Percentiles rank a stretch among this genome's conserved stretches.
Conservation (phyloP, 37 sponge, comb jelly and placozoan species). For the Halichondria panicea region DNA sequence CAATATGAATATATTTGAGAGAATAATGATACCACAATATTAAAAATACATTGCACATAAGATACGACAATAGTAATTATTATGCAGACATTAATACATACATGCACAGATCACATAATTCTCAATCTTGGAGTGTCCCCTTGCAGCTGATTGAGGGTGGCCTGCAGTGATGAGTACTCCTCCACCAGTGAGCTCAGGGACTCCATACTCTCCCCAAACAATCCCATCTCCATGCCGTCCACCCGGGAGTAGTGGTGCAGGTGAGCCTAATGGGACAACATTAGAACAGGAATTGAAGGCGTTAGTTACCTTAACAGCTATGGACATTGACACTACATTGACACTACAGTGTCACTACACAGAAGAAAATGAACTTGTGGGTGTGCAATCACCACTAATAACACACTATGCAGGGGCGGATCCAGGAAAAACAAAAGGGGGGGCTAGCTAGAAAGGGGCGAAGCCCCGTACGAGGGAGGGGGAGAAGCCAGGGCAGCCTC, state of each 20-base stretch:
- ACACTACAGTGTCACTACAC: background rate
- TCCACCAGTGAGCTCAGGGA: slow-evolving; percentile 72
- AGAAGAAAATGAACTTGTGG: too few relatives aligned
- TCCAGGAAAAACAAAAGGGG: too few relatives aligned
- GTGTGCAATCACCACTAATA: too few relatives aligned
- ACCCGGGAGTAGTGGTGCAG: slow-evolving; percentile 93
- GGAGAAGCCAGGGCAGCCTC: too few relatives aligned
- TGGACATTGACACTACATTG: background rate
- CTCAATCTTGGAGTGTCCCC: slow-evolving; percentile 37
- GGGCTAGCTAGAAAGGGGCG: too few relatives aligned
- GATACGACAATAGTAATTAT: too few relatives aligned
- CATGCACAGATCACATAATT: slow-evolving; percentile 11
- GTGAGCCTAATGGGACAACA: slow-evolving; percentile 76
- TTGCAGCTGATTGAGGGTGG: slow-evolving; percentile 5
- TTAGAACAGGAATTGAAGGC: background rate
- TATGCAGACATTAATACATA: too few relatives aligned
- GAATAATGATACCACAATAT: too few relatives aligned
- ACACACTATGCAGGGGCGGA: too few relatives aligned
- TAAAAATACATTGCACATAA: too few relatives aligned
- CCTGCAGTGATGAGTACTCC: slow-evolving; percentile 76
- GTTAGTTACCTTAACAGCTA: background rate
- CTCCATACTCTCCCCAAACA: slow-evolving; percentile 76
- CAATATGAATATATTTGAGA: too few relatives aligned
- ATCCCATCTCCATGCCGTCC: slow-evolving; percentile 88
- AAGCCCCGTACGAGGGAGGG: too few relatives aligned